A percentile compares a stretch with the other conserved stretches of the same genome.
phyloP scores from a whole-genome alignment of 53 echinoderm and acorn worm genomes.

The Luidia sarsii region DNA sequence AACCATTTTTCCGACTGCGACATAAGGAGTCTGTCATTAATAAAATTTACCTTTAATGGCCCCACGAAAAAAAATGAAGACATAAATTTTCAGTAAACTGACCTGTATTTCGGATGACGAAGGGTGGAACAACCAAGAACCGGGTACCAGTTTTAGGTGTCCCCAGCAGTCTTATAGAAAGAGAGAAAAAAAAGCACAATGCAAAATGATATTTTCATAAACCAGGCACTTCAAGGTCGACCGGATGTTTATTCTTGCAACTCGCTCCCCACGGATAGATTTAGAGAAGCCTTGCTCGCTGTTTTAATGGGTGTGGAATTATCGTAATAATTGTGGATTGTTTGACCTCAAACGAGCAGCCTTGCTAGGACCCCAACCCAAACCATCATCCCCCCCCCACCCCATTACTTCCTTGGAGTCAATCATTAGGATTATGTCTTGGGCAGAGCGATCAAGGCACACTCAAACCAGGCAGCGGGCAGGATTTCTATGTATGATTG shows the following conservation, averaged over 20 bases:
- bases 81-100: background rate
- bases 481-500: too few species aligned
- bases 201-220: too few species aligned
- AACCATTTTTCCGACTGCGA: background rate
- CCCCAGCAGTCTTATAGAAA: too few species aligned
- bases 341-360: too few species aligned
- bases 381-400: too few species aligned
- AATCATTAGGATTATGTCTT: too few species aligned
- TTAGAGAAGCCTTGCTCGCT: conserved; percentile 5
- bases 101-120: background rate
- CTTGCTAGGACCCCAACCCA: too few species aligned
- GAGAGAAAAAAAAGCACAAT: too few species aligned
- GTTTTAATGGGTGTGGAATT: conserved; percentile 6
- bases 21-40: background rate
- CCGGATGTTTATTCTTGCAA: background rate
- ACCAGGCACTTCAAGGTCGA: background rate
- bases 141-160: background rate
- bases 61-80: conserved; percentile 1
- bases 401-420: too few species aligned
- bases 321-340: conserved; percentile 26
- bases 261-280: background rate
- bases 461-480: too few species aligned
- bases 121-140: background rate
- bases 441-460: too few species aligned
- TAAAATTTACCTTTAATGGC: conserved; percentile 7